Conservation (phyloP, 1,140 invertebrate genomes). For the Temnothorax nylanderi region DNA sequence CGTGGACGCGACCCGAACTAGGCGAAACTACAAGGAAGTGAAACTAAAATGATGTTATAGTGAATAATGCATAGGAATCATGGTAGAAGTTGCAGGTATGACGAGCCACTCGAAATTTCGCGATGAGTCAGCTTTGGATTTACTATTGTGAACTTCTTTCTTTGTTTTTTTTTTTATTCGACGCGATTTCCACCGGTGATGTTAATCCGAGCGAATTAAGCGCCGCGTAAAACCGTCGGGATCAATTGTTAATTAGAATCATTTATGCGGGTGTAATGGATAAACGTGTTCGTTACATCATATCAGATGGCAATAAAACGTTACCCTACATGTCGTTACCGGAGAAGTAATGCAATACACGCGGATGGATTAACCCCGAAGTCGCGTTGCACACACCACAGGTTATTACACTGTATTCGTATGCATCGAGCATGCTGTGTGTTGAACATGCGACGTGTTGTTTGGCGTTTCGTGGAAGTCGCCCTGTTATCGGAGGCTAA, state of each 20-base stretch:
- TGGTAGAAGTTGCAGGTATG: conserved; percentile 32
- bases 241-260: conserved; percentile 3
- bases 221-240: not conserved
- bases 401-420: conserved; percentile 24
- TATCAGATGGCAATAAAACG: conserved; percentile 21
- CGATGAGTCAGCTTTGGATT: conserved; percentile 37
- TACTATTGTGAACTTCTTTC: not conserved
- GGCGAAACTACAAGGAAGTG: conserved; percentile 54
- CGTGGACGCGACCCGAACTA: conserved; percentile 50
- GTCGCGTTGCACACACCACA: conserved; percentile 35
- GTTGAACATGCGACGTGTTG: conserved; percentile 56
- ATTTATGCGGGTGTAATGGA: not conserved
- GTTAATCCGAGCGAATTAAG: not conserved
- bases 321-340: conserved; percentile 30
- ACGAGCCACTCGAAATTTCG: conserved; percentile 50
- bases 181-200: not conserved
- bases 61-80: conserved; percentile 48
- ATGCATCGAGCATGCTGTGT: conserved; percentile 18
- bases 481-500: conserved; percentile 46
- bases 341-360: conserved; percentile 49
- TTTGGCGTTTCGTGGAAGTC: conserved; percentile 56
- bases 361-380: conserved; percentile 50
- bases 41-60: conserved; percentile 48
- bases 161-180: not conserved
- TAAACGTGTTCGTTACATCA: conserved; percentile 4